Base-by-base conservation (phyloP, 2,797 vertebrate species). In the Semotilus atromaculatus region DNA sequence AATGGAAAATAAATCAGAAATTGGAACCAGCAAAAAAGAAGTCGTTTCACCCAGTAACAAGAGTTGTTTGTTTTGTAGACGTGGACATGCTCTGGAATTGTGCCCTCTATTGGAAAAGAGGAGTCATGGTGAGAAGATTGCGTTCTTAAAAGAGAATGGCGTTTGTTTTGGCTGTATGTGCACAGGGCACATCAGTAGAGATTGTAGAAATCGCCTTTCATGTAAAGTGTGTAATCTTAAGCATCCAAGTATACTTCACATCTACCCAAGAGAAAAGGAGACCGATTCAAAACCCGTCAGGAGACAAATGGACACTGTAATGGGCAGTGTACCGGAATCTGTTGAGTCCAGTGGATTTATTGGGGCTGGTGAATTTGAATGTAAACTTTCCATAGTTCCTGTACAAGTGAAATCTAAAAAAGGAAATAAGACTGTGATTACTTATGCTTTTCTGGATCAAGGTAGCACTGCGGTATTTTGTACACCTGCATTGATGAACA, bases 91-190 rank as follows among this genome's bases (percentile, higher is more conserved):
- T 71, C 85, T 83, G 51, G 55, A 87, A 58, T 74, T 53, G 64
- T 89, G 83, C 77, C 73, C 66, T 83, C 86, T 85, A 51, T 90
- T 88, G 82, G 86, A 58, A 86, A 87, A 86, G 51, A 90, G 89
- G 84, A 77, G 81, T 85, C 78, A 88, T 76, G 84, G 86, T 75
- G 86, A 89, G 83, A 91, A 89, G 86, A 88, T 88, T 81, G 21
- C 85, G 29, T 79, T 86, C 83, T 66, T 90, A 53, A 55, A 82
- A 84, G 73, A 45, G 38, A 85, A 78, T 34, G 72, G 66, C 1
- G 21, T 87, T 38, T 82, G 77, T 81, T 87, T 90, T 80, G 53
- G 83, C 67, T 90, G 84, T 67, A 84, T 88, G 84, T 90, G 80
- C 81, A 70, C 78, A 51, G 71, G 66, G 31, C 43, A 66, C 76